A percentile compares a stretch with the other conserved stretches of the same genome.
Conservation (phyloP, 2,113 vertebrate species). For the Melanocharis versteri region DNA sequence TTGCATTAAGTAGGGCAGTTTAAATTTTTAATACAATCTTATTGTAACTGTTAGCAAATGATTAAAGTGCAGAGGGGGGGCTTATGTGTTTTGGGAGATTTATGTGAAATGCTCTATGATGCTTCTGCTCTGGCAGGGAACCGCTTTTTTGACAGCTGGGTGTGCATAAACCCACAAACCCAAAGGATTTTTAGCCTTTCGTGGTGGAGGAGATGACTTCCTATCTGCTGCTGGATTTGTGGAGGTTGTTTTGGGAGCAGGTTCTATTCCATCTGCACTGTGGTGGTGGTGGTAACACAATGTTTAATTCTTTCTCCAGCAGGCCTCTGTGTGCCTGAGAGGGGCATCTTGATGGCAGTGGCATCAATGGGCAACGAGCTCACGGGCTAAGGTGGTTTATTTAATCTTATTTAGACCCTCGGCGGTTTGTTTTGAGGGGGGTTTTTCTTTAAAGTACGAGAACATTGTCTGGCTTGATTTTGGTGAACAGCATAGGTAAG, state of each 20-base stretch:
- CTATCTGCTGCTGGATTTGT: background rate
- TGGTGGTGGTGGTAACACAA: background rate
- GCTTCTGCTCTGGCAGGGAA: background rate
- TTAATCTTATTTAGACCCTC: background rate
- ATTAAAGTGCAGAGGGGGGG: conserved; percentile 74
- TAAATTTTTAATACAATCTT: conserved; percentile 91
- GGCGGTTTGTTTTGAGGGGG: background rate
- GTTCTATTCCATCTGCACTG: background rate
- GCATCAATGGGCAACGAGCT: background rate
- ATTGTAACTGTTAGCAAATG: conserved; percentile 90
- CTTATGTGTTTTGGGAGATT: conserved; percentile 62
- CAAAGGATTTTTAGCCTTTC: background rate
- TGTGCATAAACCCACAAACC: background rate
- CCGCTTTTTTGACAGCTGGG: background rate
- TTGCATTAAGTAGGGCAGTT: conserved; percentile 83
- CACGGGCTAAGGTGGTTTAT: background rate
- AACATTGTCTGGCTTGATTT: background rate
- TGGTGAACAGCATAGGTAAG: fast-evolving
- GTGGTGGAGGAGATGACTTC: background rate
- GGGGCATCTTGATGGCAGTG: background rate
- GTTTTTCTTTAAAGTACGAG: background rate
- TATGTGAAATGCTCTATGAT: conserved; percentile 35
- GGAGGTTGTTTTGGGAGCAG: background rate
- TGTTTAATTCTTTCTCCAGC: background rate
- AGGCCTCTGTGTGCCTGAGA: background rate